Conservation (phyloP, 2,797 vertebrate species). For the Eremophila alpestris region DNA sequence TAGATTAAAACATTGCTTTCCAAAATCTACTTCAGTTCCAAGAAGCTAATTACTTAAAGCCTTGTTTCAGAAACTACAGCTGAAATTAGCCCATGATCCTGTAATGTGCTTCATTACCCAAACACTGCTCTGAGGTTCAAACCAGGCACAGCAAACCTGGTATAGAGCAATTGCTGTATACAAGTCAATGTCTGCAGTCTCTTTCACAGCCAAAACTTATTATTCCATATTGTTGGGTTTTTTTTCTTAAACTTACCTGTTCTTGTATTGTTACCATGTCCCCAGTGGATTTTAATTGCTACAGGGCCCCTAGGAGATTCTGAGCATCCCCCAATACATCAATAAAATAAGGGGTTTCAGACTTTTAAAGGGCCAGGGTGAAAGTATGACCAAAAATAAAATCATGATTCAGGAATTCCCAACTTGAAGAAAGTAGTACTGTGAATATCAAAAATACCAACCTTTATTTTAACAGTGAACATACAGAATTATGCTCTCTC, state of each 20-base stretch:
- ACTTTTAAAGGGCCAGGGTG: neutral
- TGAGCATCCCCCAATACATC: neutral
- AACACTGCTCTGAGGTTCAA: neutral
- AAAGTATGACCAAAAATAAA: neutral
- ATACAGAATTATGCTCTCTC: neutral
- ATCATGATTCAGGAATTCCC: neutral
- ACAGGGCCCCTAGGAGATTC: neutral
- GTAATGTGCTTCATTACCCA: fast-evolving
- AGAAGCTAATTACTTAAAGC: neutral
- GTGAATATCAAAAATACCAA: neutral
- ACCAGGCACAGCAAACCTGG: neutral
- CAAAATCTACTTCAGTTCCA: neutral
- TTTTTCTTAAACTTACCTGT: neutral
- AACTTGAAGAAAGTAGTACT: neutral
- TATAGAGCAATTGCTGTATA: neutral
- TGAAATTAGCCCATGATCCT: neutral
- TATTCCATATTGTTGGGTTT: neutral
- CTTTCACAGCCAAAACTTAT: neutral
- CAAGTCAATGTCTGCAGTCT: neutral
- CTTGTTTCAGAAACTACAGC: neutral
- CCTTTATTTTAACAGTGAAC: neutral
- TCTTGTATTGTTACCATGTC: neutral
- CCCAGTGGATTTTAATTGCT: neutral
- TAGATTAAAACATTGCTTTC: neutral
- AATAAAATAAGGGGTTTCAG: neutral